Evolutionary conservation across 2,888 invertebrate genomes (phyloP).

Genomic region (Tetrapedia diversipes): DNA sequence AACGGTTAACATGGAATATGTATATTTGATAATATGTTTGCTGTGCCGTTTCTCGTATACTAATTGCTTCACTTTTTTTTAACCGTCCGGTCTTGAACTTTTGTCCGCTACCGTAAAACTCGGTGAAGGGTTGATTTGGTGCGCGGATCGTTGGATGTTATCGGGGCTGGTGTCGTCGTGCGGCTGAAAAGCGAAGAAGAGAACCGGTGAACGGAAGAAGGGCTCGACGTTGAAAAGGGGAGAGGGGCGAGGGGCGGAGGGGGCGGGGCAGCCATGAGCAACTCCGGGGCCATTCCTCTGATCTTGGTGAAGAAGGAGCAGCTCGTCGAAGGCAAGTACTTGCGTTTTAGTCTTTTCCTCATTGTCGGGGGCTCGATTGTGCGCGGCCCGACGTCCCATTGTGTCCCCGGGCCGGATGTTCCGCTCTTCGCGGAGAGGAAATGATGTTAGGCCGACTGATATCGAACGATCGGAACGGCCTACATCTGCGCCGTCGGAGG

Average conservation of each 20-base stretch:
- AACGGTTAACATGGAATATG: no score
- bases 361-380: constrained; percentile 25
- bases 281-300: constrained; percentile 78
- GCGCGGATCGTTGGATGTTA: constrained; percentile 42
- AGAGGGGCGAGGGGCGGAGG: neutral
- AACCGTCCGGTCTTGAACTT: no score
- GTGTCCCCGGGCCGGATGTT: constrained; percentile 32
- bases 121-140: no score
- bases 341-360: constrained; percentile 33
- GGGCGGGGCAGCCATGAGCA: constrained; percentile 77
- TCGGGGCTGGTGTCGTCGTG: constrained; percentile 31
- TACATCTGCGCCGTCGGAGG: constrained; percentile 26
- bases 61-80: no score
- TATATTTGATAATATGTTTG: no score
- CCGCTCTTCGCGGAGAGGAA: constrained; percentile 26
- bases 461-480: constrained; percentile 29
- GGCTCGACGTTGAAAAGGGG: neutral
- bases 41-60: no score
- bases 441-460: constrained; percentile 33
- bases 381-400: constrained; percentile 32
- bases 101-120: no score
- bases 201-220: constrained; percentile 31
- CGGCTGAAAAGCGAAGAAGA: neutral
- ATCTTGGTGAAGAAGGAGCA: constrained; percentile 78
- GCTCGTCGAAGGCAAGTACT: constrained; percentile 78